Base-by-base conservation (phyloP, 2,113 vertebrate species). In the Sinocyclocheilus anophthalmus region DNA sequence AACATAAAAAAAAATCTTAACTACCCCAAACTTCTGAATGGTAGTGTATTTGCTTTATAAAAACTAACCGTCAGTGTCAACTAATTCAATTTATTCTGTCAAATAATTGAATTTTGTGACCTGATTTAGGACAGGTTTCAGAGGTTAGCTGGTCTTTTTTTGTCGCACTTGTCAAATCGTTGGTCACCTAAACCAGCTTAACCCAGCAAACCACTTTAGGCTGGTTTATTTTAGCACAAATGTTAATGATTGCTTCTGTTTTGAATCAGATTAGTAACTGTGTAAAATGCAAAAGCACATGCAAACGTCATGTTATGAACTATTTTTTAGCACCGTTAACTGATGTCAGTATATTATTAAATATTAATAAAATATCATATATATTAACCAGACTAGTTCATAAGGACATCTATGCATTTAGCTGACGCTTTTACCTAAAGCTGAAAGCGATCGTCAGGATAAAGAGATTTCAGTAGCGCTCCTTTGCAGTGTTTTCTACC, bases 401-500 rank as follows among this genome's bases (percentile, higher is more conserved):
- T 10, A n/a, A 61, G 67, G 67, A 55, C 53, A 20, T 55, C 53
- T 55, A 20, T 55, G 20, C 53, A 55, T n/a, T 9, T n/a, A n/a
- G 22, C 6, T 10, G 8, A 61, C 3, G 6, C 20, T 59, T 22
- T 22, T 9, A 59, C 8, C 20, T 9, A 4, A 14, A 53, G 50
- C 0, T 48, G 45, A 14, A 67, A 14, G 33, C 5, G 7, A 33
- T 67, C 26, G 24, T 67, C 65, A 8, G 7, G 65, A 16, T 16
- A 14, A 67, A 33, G 67, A 5, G 18, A 80, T 22, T 65, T 65
- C 22, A 81, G 69, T 72, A 39, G 69, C 9, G 13, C 79, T 61
- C 3, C 63, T 63, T 63, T 69, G n/a, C 30, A 85, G 37, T 75
- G 72, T 59, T 69, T 70, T 88, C 65, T n/a, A 63, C 45, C 70